Conservation (phyloP, 2,888 invertebrate genomes). For the Reticulitermes lucifugus region DNA sequence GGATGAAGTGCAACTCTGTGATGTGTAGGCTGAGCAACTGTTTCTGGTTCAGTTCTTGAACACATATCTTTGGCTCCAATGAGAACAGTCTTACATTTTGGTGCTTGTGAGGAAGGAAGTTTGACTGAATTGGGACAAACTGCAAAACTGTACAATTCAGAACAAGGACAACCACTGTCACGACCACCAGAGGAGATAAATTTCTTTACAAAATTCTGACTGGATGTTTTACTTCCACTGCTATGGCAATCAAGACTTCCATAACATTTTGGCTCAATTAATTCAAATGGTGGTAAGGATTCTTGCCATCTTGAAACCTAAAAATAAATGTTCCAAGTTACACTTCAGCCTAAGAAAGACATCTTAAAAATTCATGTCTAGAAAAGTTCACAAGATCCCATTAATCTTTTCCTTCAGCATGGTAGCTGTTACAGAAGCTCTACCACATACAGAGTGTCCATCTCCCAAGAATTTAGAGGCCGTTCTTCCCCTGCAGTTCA, state of each 20-base stretch:
- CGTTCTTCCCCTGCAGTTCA: too few relatives aligned
- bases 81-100: not conserved
- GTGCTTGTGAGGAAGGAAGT: not conserved
- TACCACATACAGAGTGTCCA: too few relatives aligned
- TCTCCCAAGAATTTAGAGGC: too few relatives aligned
- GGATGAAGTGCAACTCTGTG: not conserved
- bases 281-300: not conserved
- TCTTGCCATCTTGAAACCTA: constrained; percentile 16
- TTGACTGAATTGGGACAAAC: too few relatives aligned
- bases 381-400: too few relatives aligned
- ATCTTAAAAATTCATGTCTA: too few relatives aligned
- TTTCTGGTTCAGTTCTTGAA: not conserved
- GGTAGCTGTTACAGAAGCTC: too few relatives aligned
- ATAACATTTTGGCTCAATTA: not conserved
- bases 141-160: not conserved
- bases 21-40: not conserved
- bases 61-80: not conserved
- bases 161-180: not conserved
- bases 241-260: not conserved
- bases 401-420: too few relatives aligned
- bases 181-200: not conserved
- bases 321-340: not conserved
- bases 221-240: not conserved
- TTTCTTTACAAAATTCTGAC: not conserved
- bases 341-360: too few relatives aligned